Base-by-base conservation (phyloP, 2,797 vertebrate genomes). In the Saguinus oedipus region DNA sequence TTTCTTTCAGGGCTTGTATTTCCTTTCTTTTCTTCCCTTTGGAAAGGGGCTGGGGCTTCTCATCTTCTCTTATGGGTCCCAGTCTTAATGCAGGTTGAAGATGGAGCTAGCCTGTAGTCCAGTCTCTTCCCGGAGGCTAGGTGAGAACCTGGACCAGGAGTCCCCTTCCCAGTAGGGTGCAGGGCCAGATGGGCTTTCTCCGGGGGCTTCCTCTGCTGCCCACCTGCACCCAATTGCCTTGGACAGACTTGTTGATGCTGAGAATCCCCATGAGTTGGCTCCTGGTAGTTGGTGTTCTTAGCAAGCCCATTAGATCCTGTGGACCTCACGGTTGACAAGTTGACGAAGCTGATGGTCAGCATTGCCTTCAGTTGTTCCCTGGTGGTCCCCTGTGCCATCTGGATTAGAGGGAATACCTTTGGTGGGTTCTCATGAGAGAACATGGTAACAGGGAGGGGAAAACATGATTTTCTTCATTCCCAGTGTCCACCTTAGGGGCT, bases 301-400 rank as follows among this genome's bases (percentile, higher is more conserved):
- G n/a, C 8, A 19, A 75, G 44, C 48, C 20, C 22, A 59, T 12
- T 20, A 42, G 83, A 36, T 2, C 36, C 70, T 36, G 14, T 9
- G 17, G 39, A 50, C 22, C 0, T 14, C 26, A 26, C 2, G 12
- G 6, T 8, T 1, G 48, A 30, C 19, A 39, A 61, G 46, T 33
- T 26, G 7, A 2, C 1, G 0, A 13, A 19, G 8, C 42, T 27
- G 20, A 11, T 33, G 46, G n/a, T 20, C 26, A 4, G 10, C 36
- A 2, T 0, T 13, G 7, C 68, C 22, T 1, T 19, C 0, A 0
- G 26, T 9, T 39, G 72, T 17, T 46, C 4, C 0, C 36, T 7
- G 19, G 64, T 44, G 81, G 36, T 7, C 44, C 48, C 50, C 33
- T 24, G 26, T 72, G 46, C 42, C 44, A 27, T 68, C 50, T 19